These are phyloP conservation scores for Dyspetes luteomarginatus DNA, from an alignment of 2,888 invertebrate genomes.

Conservation along the genomic window DNA sequence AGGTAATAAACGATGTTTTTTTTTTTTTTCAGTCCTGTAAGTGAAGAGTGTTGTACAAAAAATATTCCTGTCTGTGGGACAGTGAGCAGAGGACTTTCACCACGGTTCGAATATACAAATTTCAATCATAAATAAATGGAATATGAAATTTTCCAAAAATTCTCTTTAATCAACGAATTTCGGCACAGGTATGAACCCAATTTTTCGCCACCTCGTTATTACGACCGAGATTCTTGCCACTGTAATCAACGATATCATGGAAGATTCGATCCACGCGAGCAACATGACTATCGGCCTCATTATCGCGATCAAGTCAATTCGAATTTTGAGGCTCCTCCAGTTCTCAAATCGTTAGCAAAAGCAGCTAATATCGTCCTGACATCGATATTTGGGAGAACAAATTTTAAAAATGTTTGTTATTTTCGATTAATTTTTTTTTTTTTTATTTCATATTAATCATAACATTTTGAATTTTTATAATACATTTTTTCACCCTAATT, in stretches of 20 bases:
- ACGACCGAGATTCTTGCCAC: conserved; percentile 35
- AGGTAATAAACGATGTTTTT: conserved; percentile 6
- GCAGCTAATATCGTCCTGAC: conserved; percentile 62
- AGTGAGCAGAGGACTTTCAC: conserved; percentile 61
- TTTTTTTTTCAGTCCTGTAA: conserved; percentile 27
- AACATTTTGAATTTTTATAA: neutral
- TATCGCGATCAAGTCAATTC: conserved; percentile 30
- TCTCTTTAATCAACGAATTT: neutral
- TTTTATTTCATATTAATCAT: neutral
- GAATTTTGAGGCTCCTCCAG: conserved; percentile 49
- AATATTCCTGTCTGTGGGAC: conserved; percentile 59
- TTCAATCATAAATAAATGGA: neutral
- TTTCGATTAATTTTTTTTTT: neutral
- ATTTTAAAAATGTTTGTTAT: conserved; percentile 7
- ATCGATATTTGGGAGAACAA: conserved; percentile 61
- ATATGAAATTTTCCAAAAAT: neutral
- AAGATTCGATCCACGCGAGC: neutral
- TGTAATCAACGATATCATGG: conserved; percentile 18
- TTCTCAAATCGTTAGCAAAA: conserved; percentile 62
- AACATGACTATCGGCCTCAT: neutral
- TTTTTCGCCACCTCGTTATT: conserved; percentile 24
- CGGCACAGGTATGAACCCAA: conserved; percentile 60
- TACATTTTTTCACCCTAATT: neutral
- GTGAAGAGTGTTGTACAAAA: conserved; percentile 40
- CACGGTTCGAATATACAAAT: conserved; percentile 47